Conservation (phyloP, 1,140 invertebrate genomes). For the Brachionus sp. region DNA sequence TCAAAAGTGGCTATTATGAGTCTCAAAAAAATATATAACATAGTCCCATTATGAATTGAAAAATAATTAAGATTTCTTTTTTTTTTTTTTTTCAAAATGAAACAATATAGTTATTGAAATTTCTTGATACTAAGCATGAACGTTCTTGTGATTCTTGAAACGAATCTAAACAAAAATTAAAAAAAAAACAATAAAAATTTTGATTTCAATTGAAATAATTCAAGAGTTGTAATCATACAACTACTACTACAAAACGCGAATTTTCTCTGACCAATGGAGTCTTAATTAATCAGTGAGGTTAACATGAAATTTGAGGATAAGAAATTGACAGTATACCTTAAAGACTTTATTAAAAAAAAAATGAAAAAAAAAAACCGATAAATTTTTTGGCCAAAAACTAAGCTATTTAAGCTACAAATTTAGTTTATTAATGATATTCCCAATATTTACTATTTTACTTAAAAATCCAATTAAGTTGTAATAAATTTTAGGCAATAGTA, state of each 20-base stretch:
- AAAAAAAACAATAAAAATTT: neutral
- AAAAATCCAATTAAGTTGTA: conserved; percentile 5
- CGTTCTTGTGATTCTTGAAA: conserved; percentile 20
- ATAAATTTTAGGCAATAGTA: neutral
- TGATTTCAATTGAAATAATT: neutral
- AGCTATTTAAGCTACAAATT: neutral
- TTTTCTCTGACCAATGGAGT: neutral
- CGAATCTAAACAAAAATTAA: neutral
- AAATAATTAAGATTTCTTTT: conserved; percentile 27
- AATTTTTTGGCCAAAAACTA: neutral
- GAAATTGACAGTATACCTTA: neutral
- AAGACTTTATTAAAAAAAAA: conserved; percentile 3
- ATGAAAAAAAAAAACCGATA: neutral
- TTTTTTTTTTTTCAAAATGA: neutral
- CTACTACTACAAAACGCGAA: neutral
- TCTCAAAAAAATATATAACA: conserved; percentile 8
- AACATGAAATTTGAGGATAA: conserved; percentile 28
- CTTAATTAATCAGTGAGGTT: neutral
- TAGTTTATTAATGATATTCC: neutral
- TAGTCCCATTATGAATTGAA: conserved; percentile 24
- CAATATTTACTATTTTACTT: neutral
- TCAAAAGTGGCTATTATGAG: neutral
- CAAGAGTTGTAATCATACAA: conserved; percentile 37
- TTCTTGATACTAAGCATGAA: conserved; percentile 38
- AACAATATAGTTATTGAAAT: conserved; percentile 9